Evolutionary conservation across 2,888 invertebrate species (phyloP), one percentile per base, ranked within the genome.

Genomic region (Melieria omissa): DNA sequence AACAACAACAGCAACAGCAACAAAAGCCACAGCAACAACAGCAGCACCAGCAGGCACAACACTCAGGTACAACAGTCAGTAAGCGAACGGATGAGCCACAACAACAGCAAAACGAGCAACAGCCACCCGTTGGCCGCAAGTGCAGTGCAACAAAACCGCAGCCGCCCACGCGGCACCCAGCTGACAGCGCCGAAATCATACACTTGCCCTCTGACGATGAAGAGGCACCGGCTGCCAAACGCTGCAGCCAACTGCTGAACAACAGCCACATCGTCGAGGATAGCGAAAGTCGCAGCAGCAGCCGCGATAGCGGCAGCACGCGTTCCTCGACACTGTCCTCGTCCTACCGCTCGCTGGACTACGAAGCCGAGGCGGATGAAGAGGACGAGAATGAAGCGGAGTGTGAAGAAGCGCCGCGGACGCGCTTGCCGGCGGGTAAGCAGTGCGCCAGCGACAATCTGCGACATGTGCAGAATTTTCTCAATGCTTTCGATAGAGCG

Each of bases 381-480:
- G 78, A 77, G 70, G 75, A 77, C 73, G 76, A 76, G 73, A 84
- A 84, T 72, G 85, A 85, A 72, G 80, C 80, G 65, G 80, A 77
- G 4, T 83, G 83, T 73, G 85, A 85, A 68, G 80, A 78, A 65
- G 78, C 77, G 12, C 78, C 78, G 16, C 12, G 57, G 54, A 47
- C 60, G 7, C 69, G 72, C 29, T 49, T 58, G 29, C 63, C 76
- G 4, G 75, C 71, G 3, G 61, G 64, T 52, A 70, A 77, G 65
- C 71, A 80, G n/a, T 74, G 78, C 71, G 81, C 80, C 61, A 82
- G 79, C 68, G 81, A 82, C 41, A 82, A 81, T 65, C 73, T 84
- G 67, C 71, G 82, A 72, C 79, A 84, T 75, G 83, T 84, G 60
- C 84, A 84, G 74, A 84, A 83, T 75, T 85, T 84, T 78, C 77